phyloP scores from a whole-genome alignment of 2,113 vertebrate species.

The Apistogramma diplotaenia region DNA sequence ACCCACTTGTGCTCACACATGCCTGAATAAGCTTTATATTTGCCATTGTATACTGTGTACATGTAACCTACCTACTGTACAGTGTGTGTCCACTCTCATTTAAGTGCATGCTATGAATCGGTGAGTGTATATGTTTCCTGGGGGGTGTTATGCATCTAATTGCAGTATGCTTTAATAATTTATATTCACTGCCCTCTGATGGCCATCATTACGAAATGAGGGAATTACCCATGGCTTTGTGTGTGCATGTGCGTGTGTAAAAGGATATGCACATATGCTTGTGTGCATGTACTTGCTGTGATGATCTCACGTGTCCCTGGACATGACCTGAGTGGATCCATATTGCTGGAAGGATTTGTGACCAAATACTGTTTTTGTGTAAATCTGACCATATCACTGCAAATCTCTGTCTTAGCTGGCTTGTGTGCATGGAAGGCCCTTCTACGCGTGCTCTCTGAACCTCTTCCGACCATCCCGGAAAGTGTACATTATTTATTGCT shows the following conservation, averaged over 20 bases:
- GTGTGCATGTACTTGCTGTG: not conserved
- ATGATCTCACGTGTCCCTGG: not conserved
- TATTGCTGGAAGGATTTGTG: not conserved
- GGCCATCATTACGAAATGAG: constrained; percentile 64
- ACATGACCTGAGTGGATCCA: not conserved
- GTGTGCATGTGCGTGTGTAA: not conserved
- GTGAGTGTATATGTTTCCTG: constrained; percentile 22
- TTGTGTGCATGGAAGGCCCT: not conserved
- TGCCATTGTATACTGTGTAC: not conserved
- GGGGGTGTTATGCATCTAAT: constrained; percentile 65
- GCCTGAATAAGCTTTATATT: not conserved
- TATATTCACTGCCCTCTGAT: constrained; percentile 52
- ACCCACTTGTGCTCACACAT: not conserved
- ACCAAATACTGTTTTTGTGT: not conserved
- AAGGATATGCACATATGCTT: not conserved
- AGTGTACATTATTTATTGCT: constrained; percentile 65
- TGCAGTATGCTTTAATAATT: constrained; percentile 71
- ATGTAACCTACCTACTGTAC: not conserved
- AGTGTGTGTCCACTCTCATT: not conserved
- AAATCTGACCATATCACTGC: not conserved
- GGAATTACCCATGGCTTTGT: constrained; percentile 35
- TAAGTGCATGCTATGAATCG: constrained; percentile 1
- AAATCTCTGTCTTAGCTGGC: not conserved
- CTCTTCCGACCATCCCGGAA: constrained; percentile 58
- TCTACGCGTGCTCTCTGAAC: constrained; percentile 11